Evolutionary conservation across 2,888 invertebrate genomes (phyloP).

Genomic region (Leptogaster cylindrica): DNA sequence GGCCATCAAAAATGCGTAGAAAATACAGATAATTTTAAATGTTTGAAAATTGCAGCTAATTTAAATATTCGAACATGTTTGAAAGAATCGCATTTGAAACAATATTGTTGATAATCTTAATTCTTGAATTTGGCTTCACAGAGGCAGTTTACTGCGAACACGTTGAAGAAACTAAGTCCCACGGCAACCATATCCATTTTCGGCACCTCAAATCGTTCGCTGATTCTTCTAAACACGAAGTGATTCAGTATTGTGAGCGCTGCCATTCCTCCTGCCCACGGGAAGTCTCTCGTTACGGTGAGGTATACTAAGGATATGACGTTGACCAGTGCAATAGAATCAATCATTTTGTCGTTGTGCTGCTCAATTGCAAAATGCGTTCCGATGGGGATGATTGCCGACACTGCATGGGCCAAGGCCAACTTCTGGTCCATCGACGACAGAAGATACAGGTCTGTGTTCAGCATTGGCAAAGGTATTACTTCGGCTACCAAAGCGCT

Average conservation of each 20-base stretch:
- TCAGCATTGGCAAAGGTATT: conserved; percentile 47
- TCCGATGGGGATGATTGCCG: conserved; percentile 43
- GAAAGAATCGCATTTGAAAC: too few species aligned
- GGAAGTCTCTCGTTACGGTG: conserved; percentile 44
- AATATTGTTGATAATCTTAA: not conserved
- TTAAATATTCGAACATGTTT: not conserved
- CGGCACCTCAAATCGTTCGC: conserved; percentile 45
- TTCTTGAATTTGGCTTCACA: not conserved
- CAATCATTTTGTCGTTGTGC: conserved; percentile 33
- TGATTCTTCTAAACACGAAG: conserved; percentile 44
- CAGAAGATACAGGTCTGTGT: conserved; percentile 46
- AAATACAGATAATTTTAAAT: conserved; percentile 9
- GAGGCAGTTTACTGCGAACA: conserved; percentile 47
- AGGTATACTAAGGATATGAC: conserved; percentile 46
- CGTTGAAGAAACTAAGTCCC: conserved; percentile 49
- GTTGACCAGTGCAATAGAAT: conserved; percentile 45
- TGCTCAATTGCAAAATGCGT: conserved; percentile 40
- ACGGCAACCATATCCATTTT: conserved; percentile 48
- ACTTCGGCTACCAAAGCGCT: conserved; percentile 47
- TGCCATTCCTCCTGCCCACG: conserved; percentile 49
- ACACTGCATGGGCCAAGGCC: conserved; percentile 42
- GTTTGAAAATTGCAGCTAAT: conserved; percentile 12
- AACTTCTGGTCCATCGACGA: conserved; percentile 18
- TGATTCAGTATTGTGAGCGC: conserved; percentile 48
- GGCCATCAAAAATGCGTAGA: conserved; percentile 9